Evolutionary conservation across 2,888 invertebrate species (phyloP), one percentile per base, ranked within the genome.

Genomic region (Melanotus villosus): DNA sequence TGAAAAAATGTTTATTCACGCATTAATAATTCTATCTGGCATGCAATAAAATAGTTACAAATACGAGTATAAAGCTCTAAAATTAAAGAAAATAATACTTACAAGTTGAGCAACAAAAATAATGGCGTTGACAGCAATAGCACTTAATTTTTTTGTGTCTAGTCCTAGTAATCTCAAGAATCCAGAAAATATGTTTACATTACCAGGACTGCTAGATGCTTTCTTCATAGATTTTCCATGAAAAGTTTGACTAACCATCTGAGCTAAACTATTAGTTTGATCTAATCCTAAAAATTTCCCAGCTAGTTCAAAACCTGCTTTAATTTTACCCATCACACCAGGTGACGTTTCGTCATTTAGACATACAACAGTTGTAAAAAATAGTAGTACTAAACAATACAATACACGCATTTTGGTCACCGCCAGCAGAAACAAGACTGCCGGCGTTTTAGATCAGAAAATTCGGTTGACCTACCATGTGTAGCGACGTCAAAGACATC

Each of bases 71-170:
- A n/a, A n/a, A n/a, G n/a, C n/a, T n/a, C n/a, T n/a, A n/a, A n/a
- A n/a, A n/a, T 21, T 23, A 16, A 19, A 4, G 16, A 19, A 12
- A 1, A 34, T 1, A 38, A 19, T 12, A 83, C 88, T 87, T 84
- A 94, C 95, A 90, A 94, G 88, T 85, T 95, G 94, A 0, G 95
- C 94, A 12, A 95, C 88, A 83, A 94, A 93, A 72, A 95, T 91
- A 12, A 95, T 87, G 16, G 93, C 93, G 81, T 95, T 95, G 12
- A 95, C 88, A 10, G 94, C 93, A 38, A 95, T 90, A 0, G 95
- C 94, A 26, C 93, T 92, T 69, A 95, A 87, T 84, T 93, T 93
- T 64, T 89, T 89, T 0, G 91, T 88, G 81, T 95, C 92, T 58
- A 95, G 87, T 16, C 94, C 94, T 74, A 95, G 87, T 63, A 95